phyloP scores from a whole-genome alignment of 1,140 invertebrate species.

The Tribolium castaneum region DNA sequence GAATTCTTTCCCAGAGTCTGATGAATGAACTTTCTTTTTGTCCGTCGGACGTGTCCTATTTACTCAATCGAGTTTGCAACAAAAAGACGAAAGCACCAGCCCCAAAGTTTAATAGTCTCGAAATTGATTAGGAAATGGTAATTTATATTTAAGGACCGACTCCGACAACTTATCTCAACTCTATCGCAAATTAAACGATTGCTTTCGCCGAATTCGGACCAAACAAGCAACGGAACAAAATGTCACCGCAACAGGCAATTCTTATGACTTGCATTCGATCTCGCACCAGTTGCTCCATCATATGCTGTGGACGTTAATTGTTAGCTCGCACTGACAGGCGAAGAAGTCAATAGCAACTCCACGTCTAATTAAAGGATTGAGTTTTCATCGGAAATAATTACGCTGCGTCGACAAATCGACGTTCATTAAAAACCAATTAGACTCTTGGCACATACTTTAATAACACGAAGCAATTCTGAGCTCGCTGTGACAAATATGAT shows the following conservation, averaged over 20 bases:
- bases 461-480: neutral
- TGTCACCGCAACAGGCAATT: slow-evolving; percentile 3
- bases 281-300: slow-evolving; percentile 23
- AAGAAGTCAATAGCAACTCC: neutral
- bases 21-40: slow-evolving; percentile 20
- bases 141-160: too few species aligned
- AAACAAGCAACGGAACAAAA: neutral
- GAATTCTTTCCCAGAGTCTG: slow-evolving; percentile 5
- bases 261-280: neutral
- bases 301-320: slow-evolving; percentile 10
- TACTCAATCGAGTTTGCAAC: slow-evolving; percentile 2
- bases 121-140: slow-evolving; percentile 7
- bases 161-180: neutral
- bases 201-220: neutral
- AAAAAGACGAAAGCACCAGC: neutral
- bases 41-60: slow-evolving; percentile 17
- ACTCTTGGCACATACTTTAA: slow-evolving; percentile 5
- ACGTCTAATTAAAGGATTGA: neutral
- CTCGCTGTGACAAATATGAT: too few species aligned
- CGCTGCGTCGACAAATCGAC: slow-evolving; percentile 2
- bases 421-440: slow-evolving; percentile 27
- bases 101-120: neutral
- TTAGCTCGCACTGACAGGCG: neutral
- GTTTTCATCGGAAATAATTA: slow-evolving; percentile 23
- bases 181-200: neutral